Percentiles rank a stretch among this genome's conserved stretches.
Evolutionary conservation across 2,113 vertebrate genomes (phyloP).

Genomic region (Ariopsis seemanni): DNA sequence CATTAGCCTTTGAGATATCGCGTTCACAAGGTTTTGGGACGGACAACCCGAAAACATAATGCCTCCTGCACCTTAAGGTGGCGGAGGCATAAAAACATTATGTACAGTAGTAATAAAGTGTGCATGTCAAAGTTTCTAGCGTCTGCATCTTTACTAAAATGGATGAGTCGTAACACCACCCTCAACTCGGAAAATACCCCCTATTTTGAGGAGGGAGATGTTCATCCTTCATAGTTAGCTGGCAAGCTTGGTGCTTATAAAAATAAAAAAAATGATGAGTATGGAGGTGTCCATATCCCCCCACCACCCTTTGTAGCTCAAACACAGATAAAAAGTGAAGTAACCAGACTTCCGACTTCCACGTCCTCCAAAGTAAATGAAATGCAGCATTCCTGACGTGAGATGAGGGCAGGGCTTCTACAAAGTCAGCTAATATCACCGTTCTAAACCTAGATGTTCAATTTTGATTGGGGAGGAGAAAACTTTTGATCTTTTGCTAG

Average conservation of each 20-base stretch:
- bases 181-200: no score
- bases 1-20: no score
- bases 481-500: no score
- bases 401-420: not conserved
- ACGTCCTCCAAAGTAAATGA: not conserved
- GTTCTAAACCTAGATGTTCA: no score
- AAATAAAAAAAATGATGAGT: not conserved
- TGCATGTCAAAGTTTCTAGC: no score
- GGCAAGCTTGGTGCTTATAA: not conserved
- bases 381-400: not conserved
- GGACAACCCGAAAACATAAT: no score
- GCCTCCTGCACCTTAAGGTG: no score
- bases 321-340: not conserved
- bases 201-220: not conserved
- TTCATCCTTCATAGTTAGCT: not conserved
- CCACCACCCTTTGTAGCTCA: not conserved
- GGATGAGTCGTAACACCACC: not conserved
- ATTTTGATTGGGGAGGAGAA: no score
- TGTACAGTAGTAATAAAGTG: not conserved
- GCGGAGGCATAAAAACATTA: no score
- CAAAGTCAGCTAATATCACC: not conserved
- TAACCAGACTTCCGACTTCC: no score
- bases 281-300: no score
- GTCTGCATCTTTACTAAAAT: not conserved
- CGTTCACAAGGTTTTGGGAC: no score